Base-by-base conservation (phyloP, 2,888 invertebrate genomes). In the Cephus rjabovi region DNA sequence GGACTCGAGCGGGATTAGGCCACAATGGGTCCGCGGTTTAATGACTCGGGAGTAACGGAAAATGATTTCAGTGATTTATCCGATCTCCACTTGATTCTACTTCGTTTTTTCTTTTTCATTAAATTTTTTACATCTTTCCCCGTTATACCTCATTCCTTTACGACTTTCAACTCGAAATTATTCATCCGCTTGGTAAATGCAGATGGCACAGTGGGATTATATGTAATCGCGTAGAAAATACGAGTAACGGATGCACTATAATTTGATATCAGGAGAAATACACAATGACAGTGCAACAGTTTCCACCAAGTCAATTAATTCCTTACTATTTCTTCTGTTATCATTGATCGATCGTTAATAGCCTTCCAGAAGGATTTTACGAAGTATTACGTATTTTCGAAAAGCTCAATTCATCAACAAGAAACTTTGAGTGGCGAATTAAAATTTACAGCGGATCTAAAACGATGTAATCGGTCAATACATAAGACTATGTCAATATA, bases 1-100 rank as follows among this genome's bases (percentile, higher is more conserved):
- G 69, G 75, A 76, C 71, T 71, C 31, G 31, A 71, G 31, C 33
- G 71, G 71, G 71, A 71, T 71, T 31, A 71, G 34, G 71, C 71
- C 33, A 71, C 71, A 71, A 71, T 71, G 31, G 71, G 34, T 71
- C 31, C 34, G 31, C 71, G 34, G 71, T 71, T 71, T 71, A 71
- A 71, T 71, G 71, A 71, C 34, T 71, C 12, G 71, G 34, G 34
- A 31, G 31, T 71, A 71, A 71, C 71, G 34, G 71, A 31, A 34
- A 71, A 71, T 71, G 71, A 56, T 56, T 56, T 15, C 56, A 56
- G 56, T 56, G 56, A 56, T 56, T 56, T 56, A 56, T 56, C 56
- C 56, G 9, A 56, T 56, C 56, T 56, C 9, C 23, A 2, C 56
- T 23, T 56, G 56, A 56, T 56, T 56, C 23, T 56, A 23, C 56